Base-by-base conservation (phyloP, 2,888 invertebrate species). In the Halocaridina rubra region DNA sequence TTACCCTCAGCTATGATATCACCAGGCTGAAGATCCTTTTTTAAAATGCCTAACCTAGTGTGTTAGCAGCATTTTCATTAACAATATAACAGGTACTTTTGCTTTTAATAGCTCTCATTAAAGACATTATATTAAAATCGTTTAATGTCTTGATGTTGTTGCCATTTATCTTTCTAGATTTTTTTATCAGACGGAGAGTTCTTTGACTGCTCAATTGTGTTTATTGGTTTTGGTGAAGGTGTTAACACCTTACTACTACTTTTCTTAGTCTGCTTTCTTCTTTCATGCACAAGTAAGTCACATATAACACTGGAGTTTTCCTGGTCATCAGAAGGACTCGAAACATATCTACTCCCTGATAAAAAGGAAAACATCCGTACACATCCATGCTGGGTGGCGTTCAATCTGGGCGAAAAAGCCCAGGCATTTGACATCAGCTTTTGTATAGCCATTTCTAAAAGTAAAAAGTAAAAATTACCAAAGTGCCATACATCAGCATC, bases 1-100 rank as follows among this genome's bases (percentile, higher is more conserved):
- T 64, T 75, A 19, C 32, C 22, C 2, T 81, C 81, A 22, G 64
- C 67, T 53, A 81, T 67, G 5, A 81, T 32, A 75, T 81, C 81
- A 19, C 19, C 30, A n/a, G 75, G 32, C 53, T 46, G 24, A n/a
- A 81, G 61, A 19, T 69, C 81, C 57, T 29, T 67, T 29, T 76
- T 81, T 16, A 81, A 24, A 57, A 75, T 39, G 22, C 16, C 33
- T 8, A 76, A n/a, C n/a, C 75, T 2, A 81, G 57, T 22, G 46
- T 75, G n/a, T 81, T 24, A 22, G 81, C 81, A 53, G 32, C 69
- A 59, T 69, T 24, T 22, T 4, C 27, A 39, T 75, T 67, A 19
- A 81, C n/a, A 10, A 81, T 16, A 27, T 81, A 74, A 53, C 53
- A 53, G 16, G 19, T n/a, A 10, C 19, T 53, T 5, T 53, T 53